Evolutionary conservation across 2,113 vertebrate species (phyloP).

Genomic region (Siniperca chuatsi): DNA sequence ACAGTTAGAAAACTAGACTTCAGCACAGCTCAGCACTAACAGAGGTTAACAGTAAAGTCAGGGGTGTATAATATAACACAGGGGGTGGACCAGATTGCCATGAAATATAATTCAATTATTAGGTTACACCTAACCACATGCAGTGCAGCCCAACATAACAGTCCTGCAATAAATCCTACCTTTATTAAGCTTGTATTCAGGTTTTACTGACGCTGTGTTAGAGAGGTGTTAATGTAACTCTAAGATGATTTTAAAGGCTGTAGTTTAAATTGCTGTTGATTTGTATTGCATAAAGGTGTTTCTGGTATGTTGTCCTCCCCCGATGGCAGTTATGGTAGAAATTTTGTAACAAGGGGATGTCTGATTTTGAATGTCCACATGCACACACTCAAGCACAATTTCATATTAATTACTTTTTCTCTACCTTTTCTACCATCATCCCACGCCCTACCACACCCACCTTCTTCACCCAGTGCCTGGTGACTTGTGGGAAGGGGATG

Average conservation of each 20-base stretch:
- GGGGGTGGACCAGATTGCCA: not conserved
- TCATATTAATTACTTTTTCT: not conserved
- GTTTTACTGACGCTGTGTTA: not conserved
- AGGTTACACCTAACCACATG: not conserved
- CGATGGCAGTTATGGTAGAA: not conserved
- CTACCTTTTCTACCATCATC: not conserved
- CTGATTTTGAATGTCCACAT: not conserved
- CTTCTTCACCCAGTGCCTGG: constrained; percentile 85
- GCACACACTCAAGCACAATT: not conserved
- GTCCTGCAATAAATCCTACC: not conserved
- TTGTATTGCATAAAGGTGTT: not conserved
- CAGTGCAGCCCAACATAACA: not conserved
- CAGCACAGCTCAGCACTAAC: not conserved
- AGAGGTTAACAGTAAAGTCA: not conserved
- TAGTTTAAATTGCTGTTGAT: not conserved
- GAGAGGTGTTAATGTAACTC: not conserved
- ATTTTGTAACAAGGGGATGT: not conserved
- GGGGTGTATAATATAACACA: not conserved
- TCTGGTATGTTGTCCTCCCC: not conserved
- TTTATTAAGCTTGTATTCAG: not conserved
- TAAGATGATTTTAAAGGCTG: not conserved
- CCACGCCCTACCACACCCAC: not conserved
- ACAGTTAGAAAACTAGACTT: not conserved
- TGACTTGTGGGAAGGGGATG: constrained; percentile 92
- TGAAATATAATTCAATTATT: not conserved